These are phyloP conservation scores for Aspiorhynchus laticeps DNA, from an alignment of 2,113 vertebrate species.

Conservation along the genomic window DNA sequence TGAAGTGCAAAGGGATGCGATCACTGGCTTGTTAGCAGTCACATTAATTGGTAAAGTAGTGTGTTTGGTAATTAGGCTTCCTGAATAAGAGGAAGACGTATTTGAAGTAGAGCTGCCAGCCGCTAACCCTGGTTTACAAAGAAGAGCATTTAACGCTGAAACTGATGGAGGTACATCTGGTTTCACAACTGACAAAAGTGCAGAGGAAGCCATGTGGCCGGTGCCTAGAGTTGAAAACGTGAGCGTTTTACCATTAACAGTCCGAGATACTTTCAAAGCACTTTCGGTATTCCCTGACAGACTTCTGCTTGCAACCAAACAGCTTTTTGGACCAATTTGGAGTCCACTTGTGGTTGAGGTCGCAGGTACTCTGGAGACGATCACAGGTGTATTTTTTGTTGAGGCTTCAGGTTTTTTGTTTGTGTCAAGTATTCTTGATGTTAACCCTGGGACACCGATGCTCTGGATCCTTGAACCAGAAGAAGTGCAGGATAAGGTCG, in stretches of 20 bases:
- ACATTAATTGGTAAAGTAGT: constrained; percentile 8
- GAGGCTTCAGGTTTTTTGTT: constrained; percentile 58
- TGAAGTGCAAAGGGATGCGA: constrained; percentile 55
- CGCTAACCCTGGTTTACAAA: constrained; percentile 27
- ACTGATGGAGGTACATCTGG: constrained; percentile 54
- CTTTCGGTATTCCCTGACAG: neutral
- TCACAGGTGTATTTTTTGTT: constrained; percentile 53
- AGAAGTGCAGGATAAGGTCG: constrained; percentile 76
- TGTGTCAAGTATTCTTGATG: constrained; percentile 66
- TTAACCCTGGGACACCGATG: constrained; percentile 71
- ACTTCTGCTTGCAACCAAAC: neutral
- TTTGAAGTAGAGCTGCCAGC: constrained; percentile 27
- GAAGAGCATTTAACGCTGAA: constrained; percentile 46
- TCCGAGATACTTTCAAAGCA: constrained; percentile 25
- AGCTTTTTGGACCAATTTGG: neutral
- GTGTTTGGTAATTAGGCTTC: constrained; percentile 50
- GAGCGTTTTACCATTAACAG: constrained; percentile 69
- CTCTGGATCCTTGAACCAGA: constrained; percentile 71
- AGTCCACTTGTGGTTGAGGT: constrained; percentile 18
- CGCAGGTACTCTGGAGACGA: constrained; percentile 42
- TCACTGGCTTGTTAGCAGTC: constrained; percentile 42
- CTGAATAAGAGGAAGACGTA: constrained; percentile 34
- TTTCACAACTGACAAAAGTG: constrained; percentile 80
- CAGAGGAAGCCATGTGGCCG: constrained; percentile 84
- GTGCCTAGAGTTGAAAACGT: constrained; percentile 84